phyloP scores from a whole-genome alignment of 2,888 invertebrate species.

The Xylota sylvarum region DNA sequence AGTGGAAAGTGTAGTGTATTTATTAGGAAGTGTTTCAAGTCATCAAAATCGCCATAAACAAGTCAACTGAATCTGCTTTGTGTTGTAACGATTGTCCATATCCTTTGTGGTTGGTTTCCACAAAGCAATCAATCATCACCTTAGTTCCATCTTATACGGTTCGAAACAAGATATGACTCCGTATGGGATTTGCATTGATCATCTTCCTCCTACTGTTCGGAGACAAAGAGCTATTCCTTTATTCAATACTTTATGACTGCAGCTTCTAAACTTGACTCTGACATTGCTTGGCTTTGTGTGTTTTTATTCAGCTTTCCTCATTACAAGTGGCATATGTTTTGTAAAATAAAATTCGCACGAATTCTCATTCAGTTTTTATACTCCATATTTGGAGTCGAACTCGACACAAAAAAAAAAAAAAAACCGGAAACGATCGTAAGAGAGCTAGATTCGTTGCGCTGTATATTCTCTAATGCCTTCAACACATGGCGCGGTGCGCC shows the following conservation, averaged over 20 bases:
- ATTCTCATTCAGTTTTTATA: conserved; percentile 42
- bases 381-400: conserved; percentile 66
- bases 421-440: conserved; percentile 70
- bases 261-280: conserved; percentile 66
- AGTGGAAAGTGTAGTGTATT: neutral
- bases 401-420: conserved; percentile 18
- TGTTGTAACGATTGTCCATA: neutral
- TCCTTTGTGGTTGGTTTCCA: conserved; percentile 7
- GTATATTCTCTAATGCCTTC: neutral
- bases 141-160: neutral
- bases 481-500: conserved; percentile 15
- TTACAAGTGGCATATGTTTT: conserved; percentile 30
- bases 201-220: conserved; percentile 29
- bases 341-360: conserved; percentile 52
- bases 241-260: conserved; percentile 7
- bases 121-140: neutral
- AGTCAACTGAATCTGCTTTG: neutral
- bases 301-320: conserved; percentile 26
- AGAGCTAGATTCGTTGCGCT: conserved; percentile 20
- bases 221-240: conserved; percentile 31
- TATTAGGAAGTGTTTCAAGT: neutral
- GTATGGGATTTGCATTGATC: too few species aligned
- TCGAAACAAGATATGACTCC: neutral
- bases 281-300: conserved; percentile 56
- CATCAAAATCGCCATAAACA: too few species aligned